phyloP scores from a whole-genome alignment of 2,113 vertebrate genomes.

The Glaucomys volans region DNA sequence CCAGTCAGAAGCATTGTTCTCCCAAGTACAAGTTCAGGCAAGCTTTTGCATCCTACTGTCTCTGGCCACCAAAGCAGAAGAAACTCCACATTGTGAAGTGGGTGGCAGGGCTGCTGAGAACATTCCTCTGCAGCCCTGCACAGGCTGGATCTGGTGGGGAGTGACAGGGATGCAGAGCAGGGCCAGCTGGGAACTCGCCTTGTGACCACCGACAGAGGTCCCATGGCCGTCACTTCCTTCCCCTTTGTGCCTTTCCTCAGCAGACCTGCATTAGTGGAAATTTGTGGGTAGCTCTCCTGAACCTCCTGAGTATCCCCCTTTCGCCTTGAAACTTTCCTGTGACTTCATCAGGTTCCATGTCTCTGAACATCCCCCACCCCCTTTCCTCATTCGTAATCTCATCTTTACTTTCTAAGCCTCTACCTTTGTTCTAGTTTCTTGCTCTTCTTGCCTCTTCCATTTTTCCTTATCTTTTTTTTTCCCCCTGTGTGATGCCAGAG shows the following conservation, averaged over 20 bases:
- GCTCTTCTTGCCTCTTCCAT: neutral
- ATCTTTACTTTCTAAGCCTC: neutral
- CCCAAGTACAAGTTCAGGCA: neutral
- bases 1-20: neutral
- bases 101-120: neutral
- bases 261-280: neutral
- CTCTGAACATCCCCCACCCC: no score
- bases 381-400: neutral
- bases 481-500: no score
- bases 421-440: neutral
- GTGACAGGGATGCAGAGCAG: rapidly evolving
- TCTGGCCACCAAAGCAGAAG: neutral
- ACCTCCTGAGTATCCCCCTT: neutral
- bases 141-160: neutral
- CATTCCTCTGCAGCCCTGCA: no score
- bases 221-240: neutral
- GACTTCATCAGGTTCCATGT: neutral
- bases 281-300: neutral
- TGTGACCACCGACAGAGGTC: neutral
- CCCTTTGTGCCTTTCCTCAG: neutral
- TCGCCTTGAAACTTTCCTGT: neutral
- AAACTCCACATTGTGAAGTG: neutral
- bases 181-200: neutral
- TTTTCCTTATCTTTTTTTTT: neutral
- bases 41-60: neutral